Conservation (phyloP, 53 echinoderm and acorn worm species). For the Hippasteria phrygiana region DNA sequence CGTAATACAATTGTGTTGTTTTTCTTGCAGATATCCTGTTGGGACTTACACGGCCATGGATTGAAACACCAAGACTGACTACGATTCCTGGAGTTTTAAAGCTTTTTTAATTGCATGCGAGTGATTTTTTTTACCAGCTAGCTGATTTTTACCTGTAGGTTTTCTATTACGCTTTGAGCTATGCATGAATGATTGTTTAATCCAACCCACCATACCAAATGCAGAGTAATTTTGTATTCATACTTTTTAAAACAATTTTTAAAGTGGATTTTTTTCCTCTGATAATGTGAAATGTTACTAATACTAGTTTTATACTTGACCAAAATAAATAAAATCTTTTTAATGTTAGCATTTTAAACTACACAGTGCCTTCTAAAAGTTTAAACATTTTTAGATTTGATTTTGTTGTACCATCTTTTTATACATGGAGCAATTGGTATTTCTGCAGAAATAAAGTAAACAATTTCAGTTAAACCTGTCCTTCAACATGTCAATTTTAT, state of each 20-base stretch:
- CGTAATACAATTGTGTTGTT: not conserved
- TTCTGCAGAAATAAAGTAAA: too few relatives aligned
- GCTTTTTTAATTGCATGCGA: not conserved
- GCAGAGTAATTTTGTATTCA: not conserved
- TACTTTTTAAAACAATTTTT: not conserved
- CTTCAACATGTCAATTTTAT: too few relatives aligned
- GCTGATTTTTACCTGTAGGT: not conserved
- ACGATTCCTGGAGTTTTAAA: constrained; percentile 13
- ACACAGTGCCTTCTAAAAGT: too few relatives aligned
- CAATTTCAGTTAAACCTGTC: too few relatives aligned
- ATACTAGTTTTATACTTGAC: too few relatives aligned
- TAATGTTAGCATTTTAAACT: too few relatives aligned
- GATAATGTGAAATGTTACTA: too few relatives aligned
- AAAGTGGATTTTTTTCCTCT: too few relatives aligned
- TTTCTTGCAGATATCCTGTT: not conserved
- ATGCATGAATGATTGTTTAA: constrained; percentile 3
- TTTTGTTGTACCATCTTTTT: too few relatives aligned
- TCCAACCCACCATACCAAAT: not conserved
- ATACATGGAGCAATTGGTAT: too few relatives aligned
- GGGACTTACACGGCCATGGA: not conserved
- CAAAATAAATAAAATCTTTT: too few relatives aligned
- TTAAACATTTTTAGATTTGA: too few relatives aligned
- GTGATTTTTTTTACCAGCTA: constrained; percentile 5
- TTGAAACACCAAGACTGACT: not conserved
- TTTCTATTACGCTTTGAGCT: not conserved